Percentiles rank a stretch among this genome's conserved stretches.
These are phyloP conservation scores for Camponotus fellah DNA, from an alignment of 2,888 invertebrate species.

Conservation along the genomic window DNA sequence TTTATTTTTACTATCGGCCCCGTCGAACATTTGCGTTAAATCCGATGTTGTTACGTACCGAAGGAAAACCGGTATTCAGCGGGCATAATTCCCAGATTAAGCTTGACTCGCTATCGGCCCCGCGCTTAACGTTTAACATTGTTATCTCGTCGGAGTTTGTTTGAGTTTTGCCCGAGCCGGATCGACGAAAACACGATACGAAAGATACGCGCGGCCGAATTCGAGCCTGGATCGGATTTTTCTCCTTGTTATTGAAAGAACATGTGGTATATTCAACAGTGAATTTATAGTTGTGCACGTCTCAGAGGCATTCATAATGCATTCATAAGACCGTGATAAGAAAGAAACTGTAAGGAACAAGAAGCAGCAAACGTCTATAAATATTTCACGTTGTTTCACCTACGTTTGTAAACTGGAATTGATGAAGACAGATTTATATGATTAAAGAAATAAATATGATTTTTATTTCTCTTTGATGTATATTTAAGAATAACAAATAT, in stretches of 20 bases:
- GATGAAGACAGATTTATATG: neutral
- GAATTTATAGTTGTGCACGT: constrained; percentile 30
- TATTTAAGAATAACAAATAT: neutral
- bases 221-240: constrained; percentile 33
- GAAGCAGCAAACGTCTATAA: constrained; percentile 4
- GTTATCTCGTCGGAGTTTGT: constrained; percentile 46
- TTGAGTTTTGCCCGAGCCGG: constrained; percentile 19
- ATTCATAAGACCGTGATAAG: neutral
- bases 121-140: constrained; percentile 44
- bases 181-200: neutral
- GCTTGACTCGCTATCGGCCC: constrained; percentile 16
- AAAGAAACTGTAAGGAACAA: constrained; percentile 17
- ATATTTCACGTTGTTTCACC: constrained; percentile 8
- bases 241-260: constrained; percentile 28
- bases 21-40: constrained; percentile 53
- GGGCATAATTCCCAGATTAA: constrained; percentile 39
- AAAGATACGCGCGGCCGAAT: constrained; percentile 14
- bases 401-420: neutral
- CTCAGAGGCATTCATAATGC: constrained; percentile 4
- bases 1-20: constrained; percentile 56
- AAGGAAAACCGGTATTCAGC: constrained; percentile 28
- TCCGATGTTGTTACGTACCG: constrained; percentile 24
- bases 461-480: neutral
- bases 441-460: neutral
- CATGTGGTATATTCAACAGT: constrained; percentile 1